Conservation (phyloP, 1,140 invertebrate species). For the Calephelis nemesis region DNA sequence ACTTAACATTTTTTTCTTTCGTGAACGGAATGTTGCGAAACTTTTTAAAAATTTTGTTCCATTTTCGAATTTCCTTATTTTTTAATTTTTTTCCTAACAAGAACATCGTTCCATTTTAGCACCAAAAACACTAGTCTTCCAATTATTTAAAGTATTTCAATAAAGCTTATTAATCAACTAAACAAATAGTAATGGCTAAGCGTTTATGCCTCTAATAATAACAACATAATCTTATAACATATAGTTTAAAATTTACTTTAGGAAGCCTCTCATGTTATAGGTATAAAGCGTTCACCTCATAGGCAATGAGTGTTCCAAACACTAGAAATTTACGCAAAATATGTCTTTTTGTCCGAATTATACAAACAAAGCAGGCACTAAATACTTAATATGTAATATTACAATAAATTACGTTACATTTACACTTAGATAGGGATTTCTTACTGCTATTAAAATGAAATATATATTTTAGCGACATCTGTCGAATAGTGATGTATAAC, state of each 20-base stretch:
- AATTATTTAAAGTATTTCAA: constrained; percentile 69
- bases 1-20: constrained; percentile 66
- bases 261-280: constrained; percentile 71
- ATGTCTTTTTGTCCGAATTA: constrained; percentile 70
- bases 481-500: constrained; percentile 59
- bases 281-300: constrained; percentile 49
- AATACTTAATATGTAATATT: constrained; percentile 71
- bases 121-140: constrained; percentile 76
- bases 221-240: constrained; percentile 75
- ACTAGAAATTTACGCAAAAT: constrained; percentile 69
- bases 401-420: constrained; percentile 76
- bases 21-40: constrained; percentile 73
- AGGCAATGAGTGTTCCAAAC: constrained; percentile 62
- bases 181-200: constrained; percentile 73
- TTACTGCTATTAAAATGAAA: constrained; percentile 67
- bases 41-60: constrained; percentile 55
- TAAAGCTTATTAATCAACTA: constrained; percentile 74
- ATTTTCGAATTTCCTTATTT: constrained; percentile 39
- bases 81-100: constrained; percentile 55
- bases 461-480: constrained; percentile 47
- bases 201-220: constrained; percentile 75
- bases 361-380: constrained; percentile 75
- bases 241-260: constrained; percentile 68
- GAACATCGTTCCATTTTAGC: constrained; percentile 73
- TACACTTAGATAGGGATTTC: constrained; percentile 62